Evolutionary conservation across 2,113 vertebrate species (phyloP), one percentile per base, ranked within the genome.

Genomic region (Nettapus auritus): DNA sequence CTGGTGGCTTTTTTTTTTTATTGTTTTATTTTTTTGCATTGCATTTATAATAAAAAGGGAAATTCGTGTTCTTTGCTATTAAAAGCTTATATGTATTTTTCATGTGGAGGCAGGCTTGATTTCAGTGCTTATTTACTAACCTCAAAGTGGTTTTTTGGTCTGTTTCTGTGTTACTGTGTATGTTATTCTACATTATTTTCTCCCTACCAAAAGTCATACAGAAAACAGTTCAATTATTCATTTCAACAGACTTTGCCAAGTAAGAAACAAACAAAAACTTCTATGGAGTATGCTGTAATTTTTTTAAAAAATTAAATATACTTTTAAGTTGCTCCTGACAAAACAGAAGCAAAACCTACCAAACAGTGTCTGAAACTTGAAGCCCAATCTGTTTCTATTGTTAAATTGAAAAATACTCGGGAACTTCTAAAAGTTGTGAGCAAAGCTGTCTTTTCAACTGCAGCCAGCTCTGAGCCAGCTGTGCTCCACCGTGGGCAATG

Each of bases 221-320:
- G 53, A 90, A 89, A 95, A 85, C 50, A 82, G 23, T 89, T 93
- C 11, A 94, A 13, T 95, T 89, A 91, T 89, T 95, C 8, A 82
- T 94, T 92, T 85, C 36, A 73, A 55, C 53, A 66, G 64, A 64
- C 62, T 81, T 76, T 50, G 15, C 9, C 64, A 76, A 90, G 33
- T 57, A 81, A 68, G 73, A 74, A 83, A 57, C 6, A 66, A 76
- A 79, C 13, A 17, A 70, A 74, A 87, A 36, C 11, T 80, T 78
- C 31, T 16, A 26, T 26, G 62, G 62, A 44, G 23, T 31, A 48
- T 79, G 62, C 2, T 2, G 13, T 18, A 68, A 6, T 31, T 42
- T 70, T 90, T 28, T 0, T 11, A 5, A 10, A 0, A 76, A 13
- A 76, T 9, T 52, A 57, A 89, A 50, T 33, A 40, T 36, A 40